Evolutionary conservation across 2,797 vertebrate genomes (phyloP).

Genomic region (Anas bernieri): DNA sequence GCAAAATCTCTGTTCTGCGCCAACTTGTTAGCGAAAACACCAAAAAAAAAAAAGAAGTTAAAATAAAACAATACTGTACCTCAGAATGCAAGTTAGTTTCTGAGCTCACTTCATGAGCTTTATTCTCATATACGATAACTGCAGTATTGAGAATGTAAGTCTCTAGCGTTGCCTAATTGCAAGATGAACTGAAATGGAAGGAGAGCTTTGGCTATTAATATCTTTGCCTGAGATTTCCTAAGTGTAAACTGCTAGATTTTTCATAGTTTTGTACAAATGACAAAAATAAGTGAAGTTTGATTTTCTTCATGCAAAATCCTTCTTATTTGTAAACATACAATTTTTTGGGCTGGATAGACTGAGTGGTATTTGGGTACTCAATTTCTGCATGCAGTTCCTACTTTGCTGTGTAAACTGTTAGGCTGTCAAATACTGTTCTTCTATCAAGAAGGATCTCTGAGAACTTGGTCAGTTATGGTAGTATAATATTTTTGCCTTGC

Average conservation of each 20-base stretch:
- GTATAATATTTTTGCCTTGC: background rate
- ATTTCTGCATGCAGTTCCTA: background rate
- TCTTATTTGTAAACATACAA: background rate
- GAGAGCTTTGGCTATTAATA: background rate
- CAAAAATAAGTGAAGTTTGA: background rate
- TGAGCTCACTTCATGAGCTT: background rate
- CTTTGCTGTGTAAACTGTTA: background rate
- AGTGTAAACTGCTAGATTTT: background rate
- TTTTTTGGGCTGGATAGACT: background rate
- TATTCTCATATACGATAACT: background rate
- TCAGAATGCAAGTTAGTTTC: background rate
- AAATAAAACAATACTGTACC: background rate
- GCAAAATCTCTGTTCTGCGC: background rate
- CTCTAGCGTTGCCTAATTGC: background rate
- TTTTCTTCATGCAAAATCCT: background rate
- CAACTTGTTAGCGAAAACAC: constrained; percentile 45
- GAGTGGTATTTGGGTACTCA: background rate
- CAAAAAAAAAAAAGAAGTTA: background rate
- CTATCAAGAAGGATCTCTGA: background rate
- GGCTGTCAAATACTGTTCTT: background rate
- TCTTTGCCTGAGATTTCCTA: background rate
- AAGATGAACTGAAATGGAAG: background rate
- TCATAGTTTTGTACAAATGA: background rate
- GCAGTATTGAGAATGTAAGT: background rate
- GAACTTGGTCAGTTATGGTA: background rate